Base-by-base conservation (phyloP, 2,113 vertebrate species). In the Brachirus orientalis region DNA sequence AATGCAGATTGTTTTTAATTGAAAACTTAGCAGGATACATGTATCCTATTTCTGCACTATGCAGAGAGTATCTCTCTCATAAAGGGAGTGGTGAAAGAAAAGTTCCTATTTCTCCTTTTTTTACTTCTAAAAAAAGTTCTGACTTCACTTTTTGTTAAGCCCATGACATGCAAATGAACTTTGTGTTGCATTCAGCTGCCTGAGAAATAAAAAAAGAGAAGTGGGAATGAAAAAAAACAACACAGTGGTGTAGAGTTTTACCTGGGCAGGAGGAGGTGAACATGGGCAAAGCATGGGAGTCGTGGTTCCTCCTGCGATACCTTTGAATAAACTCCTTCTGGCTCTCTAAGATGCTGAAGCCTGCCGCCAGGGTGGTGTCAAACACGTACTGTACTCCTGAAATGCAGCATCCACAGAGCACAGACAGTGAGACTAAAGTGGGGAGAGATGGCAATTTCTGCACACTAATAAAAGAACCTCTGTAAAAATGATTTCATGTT, bases 251-350 rank as follows among this genome's bases (percentile, higher is more conserved):
- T 9, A 13, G 33, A 35, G 11, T 3, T 11, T 95, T 86, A 99
- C 97, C 97, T 62, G 97, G 97, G 78, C 97, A 99, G 44, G 97
- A 95, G 13, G 97, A 99, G 65, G 97, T 96, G 89, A 99, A 95
- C 97, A 99, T 98, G 11, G 97, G 97, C 78, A 98, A 80, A 8
- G 95, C 92, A 4, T 93, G 92, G 47, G 92, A 86, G 43, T 96
- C 95, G 48, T 96, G 94, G 63, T 93, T 94, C 87, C 94, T 95
- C 84, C 88, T 93, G 0, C 84, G 93, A 70, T 95, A 97, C 0
- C 96, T 90, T 67, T 95, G 95, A 75, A 98, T 91, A 55, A 99
- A 99, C 35, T 98, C 96, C 63, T 90, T 95, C 89, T 97, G 97
- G 63, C 95, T 96, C 91, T 99, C 97, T 59, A 98, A 87, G 86